A percentile compares a stretch with the other conserved stretches of the same genome.
phyloP scores from a whole-genome alignment of 64 coral and sea anemone species.

The Orbicella faveolata region DNA sequence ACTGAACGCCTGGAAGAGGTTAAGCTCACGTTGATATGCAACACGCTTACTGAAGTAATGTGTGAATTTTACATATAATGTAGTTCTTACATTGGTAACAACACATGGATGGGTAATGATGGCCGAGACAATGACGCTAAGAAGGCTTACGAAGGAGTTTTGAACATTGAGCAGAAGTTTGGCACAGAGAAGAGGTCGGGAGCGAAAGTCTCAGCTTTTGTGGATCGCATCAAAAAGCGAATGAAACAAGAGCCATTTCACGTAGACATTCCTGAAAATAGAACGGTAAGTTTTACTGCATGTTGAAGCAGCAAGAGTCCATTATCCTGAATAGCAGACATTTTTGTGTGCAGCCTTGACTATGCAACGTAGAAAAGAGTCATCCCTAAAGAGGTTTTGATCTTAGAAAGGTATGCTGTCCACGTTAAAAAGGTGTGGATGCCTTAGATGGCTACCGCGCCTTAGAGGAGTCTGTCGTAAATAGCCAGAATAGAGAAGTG shows the following conservation, averaged over 20 bases:
- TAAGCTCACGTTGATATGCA: background rate
- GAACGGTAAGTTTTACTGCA: background rate
- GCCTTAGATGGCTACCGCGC: no score
- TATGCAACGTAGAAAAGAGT: no score
- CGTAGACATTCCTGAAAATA: conserved; percentile 1
- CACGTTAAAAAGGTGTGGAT: no score
- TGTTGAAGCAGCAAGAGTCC: no score
- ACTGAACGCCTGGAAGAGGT: background rate
- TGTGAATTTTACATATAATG: background rate
- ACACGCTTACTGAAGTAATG: background rate
- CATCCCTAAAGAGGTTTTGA: no score
- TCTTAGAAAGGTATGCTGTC: no score
- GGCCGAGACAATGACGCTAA: conserved; percentile 76
- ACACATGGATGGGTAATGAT: conserved; percentile 91
- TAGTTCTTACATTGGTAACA: conserved; percentile 89
- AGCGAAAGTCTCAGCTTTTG: conserved; percentile 63
- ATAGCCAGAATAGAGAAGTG: no score
- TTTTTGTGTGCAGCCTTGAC: background rate
- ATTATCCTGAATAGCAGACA: background rate
- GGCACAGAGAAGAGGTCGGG: conserved; percentile 61
- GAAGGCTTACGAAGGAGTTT: conserved; percentile 79
- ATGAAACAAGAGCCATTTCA: conserved; percentile 35
- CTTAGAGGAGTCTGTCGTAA: no score
- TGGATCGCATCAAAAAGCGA: conserved; percentile 55
- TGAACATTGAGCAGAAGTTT: conserved; percentile 86